Evolutionary conservation across 1,140 invertebrate species (phyloP).

Genomic region (Microplitis mediator): DNA sequence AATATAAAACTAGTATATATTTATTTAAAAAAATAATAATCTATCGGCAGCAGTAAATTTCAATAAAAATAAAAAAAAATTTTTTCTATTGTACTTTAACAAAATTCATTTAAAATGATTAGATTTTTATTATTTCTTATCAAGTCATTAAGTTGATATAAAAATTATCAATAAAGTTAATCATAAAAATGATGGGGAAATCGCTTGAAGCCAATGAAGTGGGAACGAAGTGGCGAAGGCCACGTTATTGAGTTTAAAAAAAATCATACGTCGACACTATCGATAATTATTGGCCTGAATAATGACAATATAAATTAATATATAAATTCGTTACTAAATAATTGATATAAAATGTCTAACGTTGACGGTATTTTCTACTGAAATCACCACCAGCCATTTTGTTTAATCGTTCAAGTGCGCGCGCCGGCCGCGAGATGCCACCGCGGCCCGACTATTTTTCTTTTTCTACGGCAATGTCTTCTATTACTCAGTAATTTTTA

Average conservation of each 20-base stretch:
- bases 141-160: too few relatives aligned
- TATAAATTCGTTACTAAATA: too few relatives aligned
- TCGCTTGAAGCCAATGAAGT: not conserved
- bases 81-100: too few relatives aligned
- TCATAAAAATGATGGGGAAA: not conserved
- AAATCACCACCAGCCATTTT: slow-evolving; percentile 10
- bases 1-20: too few relatives aligned
- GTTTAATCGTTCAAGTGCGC: not conserved
- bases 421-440: not conserved
- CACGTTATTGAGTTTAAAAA: not conserved
- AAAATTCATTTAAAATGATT: not conserved
- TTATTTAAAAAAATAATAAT: too few relatives aligned
- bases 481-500: not conserved
- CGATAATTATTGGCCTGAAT: too few relatives aligned
- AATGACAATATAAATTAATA: too few relatives aligned
- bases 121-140: too few relatives aligned
- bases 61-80: not conserved
- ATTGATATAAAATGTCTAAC: too few relatives aligned
- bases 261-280: too few relatives aligned
- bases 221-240: not conserved
- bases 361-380: not conserved
- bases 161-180: not conserved
- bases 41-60: too few relatives aligned
- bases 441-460: not conserved
- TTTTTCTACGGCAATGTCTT: not conserved